Evolutionary conservation across 2,113 vertebrate genomes (phyloP), one percentile per base, ranked within the genome.

Genomic region (Gasterosteus nipponicus): DNA sequence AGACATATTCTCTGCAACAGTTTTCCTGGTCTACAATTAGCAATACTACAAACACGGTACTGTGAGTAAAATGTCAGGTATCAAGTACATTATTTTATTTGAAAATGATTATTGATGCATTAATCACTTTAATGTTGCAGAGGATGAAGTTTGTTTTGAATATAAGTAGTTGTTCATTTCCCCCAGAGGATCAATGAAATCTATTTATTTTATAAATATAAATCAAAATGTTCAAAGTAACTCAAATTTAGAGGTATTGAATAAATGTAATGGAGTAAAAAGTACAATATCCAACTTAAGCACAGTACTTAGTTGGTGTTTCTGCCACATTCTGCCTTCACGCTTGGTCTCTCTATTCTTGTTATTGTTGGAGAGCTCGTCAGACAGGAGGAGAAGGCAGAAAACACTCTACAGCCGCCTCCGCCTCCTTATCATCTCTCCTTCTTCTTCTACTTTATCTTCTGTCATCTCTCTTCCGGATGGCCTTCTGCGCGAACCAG

Each of bases 321-420:
- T 56, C 60, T 71, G 82, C 58, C 65, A 58, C 44, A 78, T 74
- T 77, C 51, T 51, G 44, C 38, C 63, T 60, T 2, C 47, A 56
- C 2, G n/a, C 76, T 61, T 8, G 33, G 63, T 66, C 53, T 60
- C 66, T 60, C 62, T 73, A 71, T 69, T 78, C 57, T 75, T 80
- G 62, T 76, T 82, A 18, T 82, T 75, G 42, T 29, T 14, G 8
- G 26, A 82, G 49, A 84, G 42, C 59, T 78, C 80, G 69, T 82
- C 85, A 80, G 67, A 75, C 70, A 75, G 78, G 57, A 69, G 65
- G 59, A 62, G 66, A 83, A 82, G 83, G 75, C 51, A 71, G 69
- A 73, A 47, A 77, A 47, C 68, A 80, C 78, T 67, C 38, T 76
- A 53, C 62, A 63, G 60, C 76, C 26, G 1, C 62, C 29, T 60